Base-by-base conservation (phyloP, 1,140 invertebrate genomes). In the Cydia strobilella region DNA sequence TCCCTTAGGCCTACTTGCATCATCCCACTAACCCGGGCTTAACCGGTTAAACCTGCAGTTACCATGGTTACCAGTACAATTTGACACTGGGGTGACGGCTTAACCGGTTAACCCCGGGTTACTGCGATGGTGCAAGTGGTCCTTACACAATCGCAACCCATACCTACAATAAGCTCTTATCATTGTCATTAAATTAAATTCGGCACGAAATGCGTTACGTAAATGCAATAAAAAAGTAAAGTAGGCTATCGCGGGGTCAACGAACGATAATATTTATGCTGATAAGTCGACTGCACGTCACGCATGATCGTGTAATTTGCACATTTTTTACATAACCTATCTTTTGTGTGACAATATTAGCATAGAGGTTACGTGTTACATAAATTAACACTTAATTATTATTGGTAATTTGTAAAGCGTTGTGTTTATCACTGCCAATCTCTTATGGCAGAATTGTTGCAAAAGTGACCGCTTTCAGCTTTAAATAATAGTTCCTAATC, bases 161-260 rank as follows among this genome's bases (percentile, higher is more conserved):
- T 45, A 31, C 1, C 1, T 25, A 42, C 48, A 51, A 59, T 59
- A 2, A 59, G 3, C 20, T 59, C 18, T 59, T 59, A 59, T 59
- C 54, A 23, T 1, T 23, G 20, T 1, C 20, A 7, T 59, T 12
- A n/a, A 51, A 51, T 51, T 51, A 51, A 59, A 23, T 59, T 59
- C 54, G 54, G 54, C 54, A 59, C 54, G 54, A 59, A 59, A 12
- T n/a, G 9, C 9, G 20, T 59, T 59, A 59, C 54, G 20, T 59
- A 59, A 59, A 59, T 59, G 54, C 20, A 59, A 59, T 59, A 59
- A 59, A 59, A 59, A 59, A 9, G 18, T 23, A 59, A 59, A 59
- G 54, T 59, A 59, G 54, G 54, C 7, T 59, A 59, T 59, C 54
- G 54, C 20, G 54, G 54, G 54, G 54, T 59, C 54, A 12, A 59